Conservation (phyloP, 2,888 invertebrate species). For the Ephialtes manifestator region DNA sequence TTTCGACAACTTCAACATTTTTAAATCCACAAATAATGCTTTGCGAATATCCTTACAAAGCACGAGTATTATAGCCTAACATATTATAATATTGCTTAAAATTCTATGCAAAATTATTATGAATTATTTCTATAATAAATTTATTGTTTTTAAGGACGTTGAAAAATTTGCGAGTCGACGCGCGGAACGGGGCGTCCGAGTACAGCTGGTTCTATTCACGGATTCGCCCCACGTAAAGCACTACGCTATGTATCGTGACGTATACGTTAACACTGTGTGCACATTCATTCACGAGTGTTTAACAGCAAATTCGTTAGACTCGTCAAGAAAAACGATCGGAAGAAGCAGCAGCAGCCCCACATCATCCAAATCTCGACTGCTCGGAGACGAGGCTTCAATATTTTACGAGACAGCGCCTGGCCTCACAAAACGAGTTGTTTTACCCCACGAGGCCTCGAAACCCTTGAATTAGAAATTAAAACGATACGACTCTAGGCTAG, state of each 20-base stretch:
- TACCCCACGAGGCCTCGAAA: slow-evolving; percentile 76
- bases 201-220: slow-evolving; percentile 89
- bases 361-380: slow-evolving; percentile 48
- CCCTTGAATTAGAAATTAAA: slow-evolving; percentile 49
- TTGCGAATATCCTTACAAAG: no score
- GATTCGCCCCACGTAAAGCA: slow-evolving; percentile 93
- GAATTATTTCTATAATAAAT: neutral
- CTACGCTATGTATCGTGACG: slow-evolving; percentile 88
- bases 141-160: slow-evolving; percentile 87
- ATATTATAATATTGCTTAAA: no score
- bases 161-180: slow-evolving; percentile 89
- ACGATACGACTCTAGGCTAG: slow-evolving; percentile 51
- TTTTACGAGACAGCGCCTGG: slow-evolving; percentile 69
- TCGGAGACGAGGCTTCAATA: slow-evolving; percentile 67
- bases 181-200: slow-evolving; percentile 88
- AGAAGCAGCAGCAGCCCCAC: slow-evolving; percentile 40
- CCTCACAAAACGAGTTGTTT: slow-evolving; percentile 79
- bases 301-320: slow-evolving; percentile 65
- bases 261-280: slow-evolving; percentile 88
- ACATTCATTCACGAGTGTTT: slow-evolving; percentile 89
- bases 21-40: no score
- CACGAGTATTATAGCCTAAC: no score
- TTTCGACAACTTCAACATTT: no score
- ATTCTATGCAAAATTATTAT: neutral
- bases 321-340: slow-evolving; percentile 31